A percentile compares a stretch with the other conserved stretches of the same genome.
Evolutionary conservation across 2,113 vertebrate species (phyloP).

Genomic region (Girardinichthys multiradiatus): DNA sequence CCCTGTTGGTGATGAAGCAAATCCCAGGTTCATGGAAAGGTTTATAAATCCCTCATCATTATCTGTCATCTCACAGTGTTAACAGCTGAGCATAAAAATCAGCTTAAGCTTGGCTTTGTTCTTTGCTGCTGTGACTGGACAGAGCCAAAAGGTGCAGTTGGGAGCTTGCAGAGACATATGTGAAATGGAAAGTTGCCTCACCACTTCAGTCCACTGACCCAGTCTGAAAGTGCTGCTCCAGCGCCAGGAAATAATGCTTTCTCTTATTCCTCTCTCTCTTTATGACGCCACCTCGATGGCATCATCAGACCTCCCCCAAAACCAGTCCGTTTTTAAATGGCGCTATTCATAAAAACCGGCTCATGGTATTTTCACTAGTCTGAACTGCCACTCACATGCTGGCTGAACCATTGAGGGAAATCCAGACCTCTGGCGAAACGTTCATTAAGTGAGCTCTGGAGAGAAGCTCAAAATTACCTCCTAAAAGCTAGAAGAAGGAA

Average conservation of each 20-base stretch:
- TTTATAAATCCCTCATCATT: constrained; percentile 13
- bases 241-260: constrained; percentile 71
- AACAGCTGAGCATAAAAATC: constrained; percentile 44
- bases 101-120: constrained; percentile 31
- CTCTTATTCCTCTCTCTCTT: constrained; percentile 19
- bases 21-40: constrained; percentile 35
- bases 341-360: constrained; percentile 70
- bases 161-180: constrained; percentile 41
- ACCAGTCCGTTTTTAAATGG: constrained; percentile 65
- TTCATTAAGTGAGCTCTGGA: constrained; percentile 35
- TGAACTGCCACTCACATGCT: constrained; percentile 32
- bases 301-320: constrained; percentile 61
- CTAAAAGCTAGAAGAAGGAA: constrained; percentile 33
- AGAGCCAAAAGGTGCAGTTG: constrained; percentile 32
- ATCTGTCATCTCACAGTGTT: constrained; percentile 17
- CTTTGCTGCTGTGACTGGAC: constrained; percentile 49
- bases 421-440: constrained; percentile 29
- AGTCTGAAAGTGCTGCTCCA: constrained; percentile 59
- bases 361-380: constrained; percentile 42
- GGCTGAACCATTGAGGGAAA: constrained; percentile 46
- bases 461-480: constrained; percentile 17
- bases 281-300: constrained; percentile 55
- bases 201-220: constrained; percentile 37
- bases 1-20: constrained; percentile 34
- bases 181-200: constrained; percentile 61